phyloP scores from a whole-genome alignment of 1,140 invertebrate species.

The Pteromalus puparum region DNA sequence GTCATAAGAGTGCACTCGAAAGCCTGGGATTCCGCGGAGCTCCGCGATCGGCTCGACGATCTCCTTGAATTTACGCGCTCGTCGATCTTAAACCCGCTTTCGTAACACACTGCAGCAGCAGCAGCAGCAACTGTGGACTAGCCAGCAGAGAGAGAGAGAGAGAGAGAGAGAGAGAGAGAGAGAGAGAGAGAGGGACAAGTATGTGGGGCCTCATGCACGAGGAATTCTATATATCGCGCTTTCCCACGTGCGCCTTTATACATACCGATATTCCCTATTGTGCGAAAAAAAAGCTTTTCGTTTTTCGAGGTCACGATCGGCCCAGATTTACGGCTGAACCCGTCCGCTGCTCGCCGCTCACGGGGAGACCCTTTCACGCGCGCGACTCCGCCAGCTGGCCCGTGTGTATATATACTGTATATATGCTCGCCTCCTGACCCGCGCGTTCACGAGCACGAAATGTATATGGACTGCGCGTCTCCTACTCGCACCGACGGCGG shows the following conservation, averaged over 20 bases:
- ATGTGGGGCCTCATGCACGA: slow-evolving; percentile 42
- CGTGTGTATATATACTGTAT: no score
- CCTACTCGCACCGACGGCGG: no score
- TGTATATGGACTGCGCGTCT: no score
- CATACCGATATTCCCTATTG: slow-evolving; percentile 40
- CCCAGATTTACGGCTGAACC: slow-evolving; percentile 52
- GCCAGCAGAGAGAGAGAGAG: not conserved
- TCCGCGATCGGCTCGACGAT: slow-evolving; percentile 61
- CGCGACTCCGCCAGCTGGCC: not conserved
- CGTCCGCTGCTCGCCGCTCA: not conserved
- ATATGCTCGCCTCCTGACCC: not conserved
- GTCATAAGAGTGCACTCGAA: slow-evolving; percentile 68
- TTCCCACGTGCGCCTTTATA: slow-evolving; percentile 54
- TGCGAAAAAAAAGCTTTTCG: slow-evolving; percentile 50
- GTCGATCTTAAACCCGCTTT: slow-evolving; percentile 63
- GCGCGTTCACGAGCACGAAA: no score
- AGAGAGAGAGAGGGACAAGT: slow-evolving; percentile 19
- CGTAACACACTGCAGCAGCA: slow-evolving; percentile 53
- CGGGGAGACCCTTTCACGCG: slow-evolving; percentile 10
- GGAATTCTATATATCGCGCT: slow-evolving; percentile 54
- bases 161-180: slow-evolving; percentile 7
- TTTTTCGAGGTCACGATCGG: slow-evolving; percentile 54
- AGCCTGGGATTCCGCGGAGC: slow-evolving; percentile 65
- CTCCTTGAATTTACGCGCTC: slow-evolving; percentile 68
- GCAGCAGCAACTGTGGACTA: no score